A percentile compares a stretch with the other conserved stretches of the same genome.
These are phyloP conservation scores for Xylota sylvarum DNA, from an alignment of 2,888 invertebrate genomes.

Conservation along the genomic window DNA sequence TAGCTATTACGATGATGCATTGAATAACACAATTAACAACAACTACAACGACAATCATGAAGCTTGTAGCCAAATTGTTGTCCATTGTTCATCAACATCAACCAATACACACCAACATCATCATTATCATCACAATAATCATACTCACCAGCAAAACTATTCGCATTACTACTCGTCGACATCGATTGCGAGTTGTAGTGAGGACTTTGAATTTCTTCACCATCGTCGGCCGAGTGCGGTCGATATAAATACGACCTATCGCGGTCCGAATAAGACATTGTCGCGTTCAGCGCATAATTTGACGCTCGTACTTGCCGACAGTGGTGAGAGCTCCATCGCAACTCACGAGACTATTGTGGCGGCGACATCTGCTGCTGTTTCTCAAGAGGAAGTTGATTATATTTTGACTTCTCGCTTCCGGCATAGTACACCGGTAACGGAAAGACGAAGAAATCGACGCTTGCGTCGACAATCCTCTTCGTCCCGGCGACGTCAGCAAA, in stretches of 20 bases:
- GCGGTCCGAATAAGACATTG: constrained; percentile 59
- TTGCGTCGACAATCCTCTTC: constrained; percentile 74
- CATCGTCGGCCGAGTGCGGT: constrained; percentile 60
- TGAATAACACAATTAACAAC: constrained; percentile 74
- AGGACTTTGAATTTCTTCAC: constrained; percentile 67
- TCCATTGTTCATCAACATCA: constrained; percentile 77
- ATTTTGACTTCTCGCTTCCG: constrained; percentile 80
- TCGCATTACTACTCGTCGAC: constrained; percentile 81
- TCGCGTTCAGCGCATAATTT: constrained; percentile 71
- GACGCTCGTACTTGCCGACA: constrained; percentile 56
- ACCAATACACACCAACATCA: constrained; percentile 65
- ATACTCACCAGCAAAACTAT: constrained; percentile 72
- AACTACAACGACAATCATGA: constrained; percentile 63
- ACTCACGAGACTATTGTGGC: constrained; percentile 76
- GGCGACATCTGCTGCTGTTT: constrained; percentile 69
- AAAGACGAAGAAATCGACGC: constrained; percentile 78
- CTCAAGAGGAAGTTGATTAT: constrained; percentile 79
- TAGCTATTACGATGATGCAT: constrained; percentile 81
- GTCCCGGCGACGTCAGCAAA: constrained; percentile 72
- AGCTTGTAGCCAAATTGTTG: constrained; percentile 78
- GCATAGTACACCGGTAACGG: constrained; percentile 81
- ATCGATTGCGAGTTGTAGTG: constrained; percentile 78
- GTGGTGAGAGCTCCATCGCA: constrained; percentile 56
- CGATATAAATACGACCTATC: constrained; percentile 49
- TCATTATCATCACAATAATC: constrained; percentile 72